phyloP scores from a whole-genome alignment of 2,797 vertebrate genomes.

The Sebastes dallii region DNA sequence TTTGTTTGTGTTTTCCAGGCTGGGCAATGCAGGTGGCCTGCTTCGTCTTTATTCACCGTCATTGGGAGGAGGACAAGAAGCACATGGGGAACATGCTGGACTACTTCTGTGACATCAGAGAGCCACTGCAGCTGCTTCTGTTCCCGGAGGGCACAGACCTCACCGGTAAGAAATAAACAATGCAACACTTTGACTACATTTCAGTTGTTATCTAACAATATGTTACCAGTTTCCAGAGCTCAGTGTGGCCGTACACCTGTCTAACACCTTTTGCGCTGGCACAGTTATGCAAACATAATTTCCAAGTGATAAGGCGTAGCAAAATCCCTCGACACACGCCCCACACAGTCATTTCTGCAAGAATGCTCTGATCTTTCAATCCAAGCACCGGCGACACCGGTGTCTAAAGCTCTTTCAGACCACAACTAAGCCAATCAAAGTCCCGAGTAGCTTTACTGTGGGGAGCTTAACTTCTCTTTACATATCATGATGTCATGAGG shows the following conservation, averaged over 20 bases:
- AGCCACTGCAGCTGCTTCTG: constrained; percentile 95
- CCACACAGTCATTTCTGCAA: constrained; percentile 32
- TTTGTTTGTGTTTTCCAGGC: constrained; percentile 77
- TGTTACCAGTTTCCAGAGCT: not conserved
- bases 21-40: constrained; percentile 99
- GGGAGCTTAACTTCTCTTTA: constrained; percentile 47
- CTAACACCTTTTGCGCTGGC: constrained; percentile 22
- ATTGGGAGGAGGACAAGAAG: constrained; percentile 92
- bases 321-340: constrained; percentile 39
- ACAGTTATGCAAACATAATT: constrained; percentile 52
- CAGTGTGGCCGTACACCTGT: constrained; percentile 26
- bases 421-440: constrained; percentile 63
- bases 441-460: constrained; percentile 33
- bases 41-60: constrained; percentile 94
- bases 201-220: constrained; percentile 7
- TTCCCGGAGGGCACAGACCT: constrained; percentile 99
- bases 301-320: constrained; percentile 44
- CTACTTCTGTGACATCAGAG: constrained; percentile 95
- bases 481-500: constrained; percentile 49
- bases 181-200: not conserved
- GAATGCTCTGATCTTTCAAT: constrained; percentile 63
- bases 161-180: constrained; percentile 85
- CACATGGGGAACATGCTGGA: constrained; percentile 95
- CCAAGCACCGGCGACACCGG: constrained; percentile 32
- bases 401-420: constrained; percentile 45